These are phyloP conservation scores for Sphecodes monilicornis DNA, from an alignment of 2,888 invertebrate species.

Conservation along the genomic window DNA sequence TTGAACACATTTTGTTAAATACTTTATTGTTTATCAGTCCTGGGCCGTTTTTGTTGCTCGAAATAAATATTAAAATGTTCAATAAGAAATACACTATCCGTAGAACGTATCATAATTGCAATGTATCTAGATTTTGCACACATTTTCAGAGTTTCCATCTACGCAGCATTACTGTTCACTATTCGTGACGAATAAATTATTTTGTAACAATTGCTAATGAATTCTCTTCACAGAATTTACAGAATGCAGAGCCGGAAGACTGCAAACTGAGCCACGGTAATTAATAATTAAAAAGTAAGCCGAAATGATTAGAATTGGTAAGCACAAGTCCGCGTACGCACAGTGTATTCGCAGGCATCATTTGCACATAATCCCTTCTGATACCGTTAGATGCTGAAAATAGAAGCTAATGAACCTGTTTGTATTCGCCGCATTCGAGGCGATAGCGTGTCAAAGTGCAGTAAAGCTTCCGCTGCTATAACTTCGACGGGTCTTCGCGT, in stretches of 20 bases:
- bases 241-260: not conserved
- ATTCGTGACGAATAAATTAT: not conserved
- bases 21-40: not conserved
- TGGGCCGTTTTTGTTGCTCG: no score
- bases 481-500: not conserved
- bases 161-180: not conserved
- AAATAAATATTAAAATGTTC: not conserved
- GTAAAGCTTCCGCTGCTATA: not conserved
- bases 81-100: not conserved
- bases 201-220: not conserved
- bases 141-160: not conserved
- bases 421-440: not conserved
- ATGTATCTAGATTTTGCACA: not conserved
- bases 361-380: slow-evolving; percentile 5
- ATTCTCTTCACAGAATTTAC: not conserved
- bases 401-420: slow-evolving; percentile 32
- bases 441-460: not conserved
- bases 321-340: not conserved
- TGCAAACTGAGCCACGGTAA: not conserved
- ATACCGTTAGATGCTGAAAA: slow-evolving; percentile 57
- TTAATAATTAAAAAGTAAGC: not conserved
- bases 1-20: not conserved
- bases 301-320: not conserved
- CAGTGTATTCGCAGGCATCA: not conserved
- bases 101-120: not conserved